phyloP scores from a whole-genome alignment of 2,113 vertebrate genomes.

The Corythoichthys haematopterus region DNA sequence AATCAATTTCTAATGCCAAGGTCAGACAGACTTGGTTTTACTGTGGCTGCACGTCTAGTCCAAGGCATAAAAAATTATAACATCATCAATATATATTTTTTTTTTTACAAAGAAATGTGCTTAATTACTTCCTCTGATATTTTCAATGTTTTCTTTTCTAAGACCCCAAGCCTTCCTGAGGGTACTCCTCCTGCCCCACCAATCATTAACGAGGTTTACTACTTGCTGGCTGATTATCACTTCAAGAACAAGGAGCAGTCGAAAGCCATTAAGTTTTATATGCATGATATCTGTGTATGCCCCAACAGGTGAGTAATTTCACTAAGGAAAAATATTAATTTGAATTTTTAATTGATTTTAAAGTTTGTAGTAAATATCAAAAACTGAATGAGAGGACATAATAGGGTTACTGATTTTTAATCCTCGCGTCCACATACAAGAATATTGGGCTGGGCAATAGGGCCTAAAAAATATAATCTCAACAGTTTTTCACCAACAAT shows the following conservation, averaged over 20 bases:
- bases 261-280: conserved; percentile 97
- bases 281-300: conserved; percentile 94
- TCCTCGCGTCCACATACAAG: too few species aligned
- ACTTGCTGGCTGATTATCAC: conserved; percentile 95
- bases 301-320: conserved; percentile 81
- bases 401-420: too few species aligned
- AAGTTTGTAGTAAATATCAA: not conserved
- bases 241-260: conserved; percentile 99
- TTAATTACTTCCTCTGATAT: not conserved
- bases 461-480: too few species aligned
- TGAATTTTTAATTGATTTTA: not conserved
- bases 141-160: conserved; percentile 16
- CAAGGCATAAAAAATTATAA: too few species aligned
- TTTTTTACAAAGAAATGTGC: too few species aligned
- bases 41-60: too few species aligned
- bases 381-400: too few species aligned
- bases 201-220: conserved; percentile 89
- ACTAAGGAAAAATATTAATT: not conserved
- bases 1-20: too few species aligned
- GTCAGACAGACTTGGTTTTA: too few species aligned
- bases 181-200: conserved; percentile 81
- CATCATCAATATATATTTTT: too few species aligned
- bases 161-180: conserved; percentile 85
- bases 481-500: too few species aligned
- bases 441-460: too few species aligned